Base-by-base conservation (phyloP, 1,140 invertebrate genomes). In the Gryon sp. region DNA sequence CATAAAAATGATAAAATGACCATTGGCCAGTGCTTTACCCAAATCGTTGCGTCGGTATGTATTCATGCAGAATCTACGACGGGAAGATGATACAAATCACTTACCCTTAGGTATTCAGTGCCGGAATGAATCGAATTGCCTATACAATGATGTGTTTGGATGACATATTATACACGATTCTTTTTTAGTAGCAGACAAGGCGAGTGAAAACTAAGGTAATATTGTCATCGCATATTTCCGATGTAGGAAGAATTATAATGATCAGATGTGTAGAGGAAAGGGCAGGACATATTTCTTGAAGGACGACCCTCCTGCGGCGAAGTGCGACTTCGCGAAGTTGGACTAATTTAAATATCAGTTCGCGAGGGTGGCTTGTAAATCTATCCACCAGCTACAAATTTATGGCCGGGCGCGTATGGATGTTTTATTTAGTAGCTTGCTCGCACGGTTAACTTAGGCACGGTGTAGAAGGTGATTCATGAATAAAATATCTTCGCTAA, bases 281-380 rank as follows among this genome's bases (percentile, higher is more conserved):
- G 9, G 38, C 32, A 63, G 72, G 70, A 76, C 65, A 80, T 80
- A 80, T 82, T 80, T 80, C 59, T 75, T 57, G 43, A 52, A 52
- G 30, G 24, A 52, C 68, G 57, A 70, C 59, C 79, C 83, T 80
- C 83, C 80, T 78, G 80, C 65, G 75, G 79, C 77, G 78, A 78
- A 83, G 80, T 81, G 73, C 66, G 52, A 72, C 78, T 78, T 48
- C 48, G 60, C 63, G 80, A 85, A 86, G 83, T 87, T 87, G 80
- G 82, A 86, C 86, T 88, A 89, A 89, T 89, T 89, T 89, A 88
- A 89, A 89, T 89, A 89, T 89, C 86, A 86, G 86, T 87, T 88
- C 84, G 82, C 80, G 77, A 82, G 84, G 82, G 83, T 80, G 82
- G 82, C 85, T 88, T 89, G 86, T 89, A 88, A 88, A 88, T 89